phyloP scores from a whole-genome alignment of 1,140 invertebrate genomes.

The Steinernema khuongi region DNA sequence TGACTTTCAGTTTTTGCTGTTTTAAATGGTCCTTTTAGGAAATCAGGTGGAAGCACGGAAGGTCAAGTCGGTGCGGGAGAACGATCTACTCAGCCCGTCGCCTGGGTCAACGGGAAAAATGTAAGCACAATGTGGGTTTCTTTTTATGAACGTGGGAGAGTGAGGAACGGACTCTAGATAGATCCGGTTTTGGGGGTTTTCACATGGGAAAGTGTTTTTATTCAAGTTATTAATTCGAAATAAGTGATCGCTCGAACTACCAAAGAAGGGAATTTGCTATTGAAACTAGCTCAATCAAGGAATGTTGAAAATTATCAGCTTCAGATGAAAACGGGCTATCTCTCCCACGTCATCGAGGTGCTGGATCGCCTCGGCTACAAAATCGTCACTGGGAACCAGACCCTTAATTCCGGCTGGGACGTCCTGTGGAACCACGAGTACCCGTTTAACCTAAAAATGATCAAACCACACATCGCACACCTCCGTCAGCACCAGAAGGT shows the following conservation, averaged over 20 bases:
- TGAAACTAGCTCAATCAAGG: too few species aligned
- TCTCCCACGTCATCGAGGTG: constrained; percentile 73
- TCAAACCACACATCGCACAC: constrained; percentile 31
- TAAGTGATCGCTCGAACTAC: too few species aligned
- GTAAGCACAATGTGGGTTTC: neutral
- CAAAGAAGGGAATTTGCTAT: too few species aligned
- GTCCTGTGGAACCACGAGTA: constrained; percentile 88
- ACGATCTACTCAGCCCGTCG: neutral
- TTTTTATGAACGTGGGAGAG: neutral
- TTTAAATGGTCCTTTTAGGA: neutral
- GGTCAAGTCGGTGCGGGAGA: neutral
- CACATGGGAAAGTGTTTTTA: too few species aligned
- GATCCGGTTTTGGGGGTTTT: too few species aligned
- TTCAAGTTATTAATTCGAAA: too few species aligned
- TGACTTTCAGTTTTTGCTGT: neutral
- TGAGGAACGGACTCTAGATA: too few species aligned
- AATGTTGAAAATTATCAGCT: too few species aligned
- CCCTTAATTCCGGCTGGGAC: constrained; percentile 69
- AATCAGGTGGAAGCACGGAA: neutral
- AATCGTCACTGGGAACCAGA: neutral
- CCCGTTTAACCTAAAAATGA: constrained; percentile 67
- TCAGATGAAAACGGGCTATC: constrained; percentile 62
- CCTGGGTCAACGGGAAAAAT: neutral
- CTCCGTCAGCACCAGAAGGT: constrained; percentile 61
- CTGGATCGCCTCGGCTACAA: constrained; percentile 67